These are phyloP conservation scores for Brachyhypopomus occidentalis DNA, from an alignment of 2,113 vertebrate genomes.

Conservation along the genomic window DNA sequence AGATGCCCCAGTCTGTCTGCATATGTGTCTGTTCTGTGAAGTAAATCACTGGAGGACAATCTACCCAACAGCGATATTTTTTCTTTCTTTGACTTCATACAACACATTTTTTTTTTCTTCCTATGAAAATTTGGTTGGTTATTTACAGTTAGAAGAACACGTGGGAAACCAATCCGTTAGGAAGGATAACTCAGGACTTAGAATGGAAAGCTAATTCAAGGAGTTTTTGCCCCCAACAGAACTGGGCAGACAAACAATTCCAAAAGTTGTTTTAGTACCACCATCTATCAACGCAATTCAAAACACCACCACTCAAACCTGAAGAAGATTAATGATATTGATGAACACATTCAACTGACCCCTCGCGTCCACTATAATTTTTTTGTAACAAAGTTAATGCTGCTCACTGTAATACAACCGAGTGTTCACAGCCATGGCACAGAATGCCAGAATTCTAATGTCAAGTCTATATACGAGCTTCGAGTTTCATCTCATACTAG, in stretches of 20 bases:
- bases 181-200: conserved; percentile 5
- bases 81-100: not conserved
- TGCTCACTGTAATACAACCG: conserved; percentile 50
- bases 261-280: conserved; percentile 40
- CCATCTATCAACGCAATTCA: conserved; percentile 42
- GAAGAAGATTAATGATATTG: conserved; percentile 66
- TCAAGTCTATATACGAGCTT: conserved; percentile 45
- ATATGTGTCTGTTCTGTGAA: conserved; percentile 18
- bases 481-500: conserved; percentile 48
- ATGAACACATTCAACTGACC: conserved; percentile 46
- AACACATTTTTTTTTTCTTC: conserved; percentile 41
- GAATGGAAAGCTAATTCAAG: conserved; percentile 41
- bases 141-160: conserved; percentile 49
- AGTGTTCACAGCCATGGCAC: conserved; percentile 31
- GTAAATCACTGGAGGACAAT: conserved; percentile 49
- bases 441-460: conserved; percentile 52
- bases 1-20: conserved; percentile 61
- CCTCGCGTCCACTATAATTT: conserved; percentile 40
- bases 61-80: conserved; percentile 29
- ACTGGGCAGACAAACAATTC: conserved; percentile 52
- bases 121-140: conserved; percentile 38
- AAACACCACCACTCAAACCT: conserved; percentile 58
- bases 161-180: conserved; percentile 50
- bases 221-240: conserved; percentile 31
- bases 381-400: conserved; percentile 46